phyloP scores from a whole-genome alignment of 2,113 vertebrate genomes.

The Opisthocomus hoazin region DNA sequence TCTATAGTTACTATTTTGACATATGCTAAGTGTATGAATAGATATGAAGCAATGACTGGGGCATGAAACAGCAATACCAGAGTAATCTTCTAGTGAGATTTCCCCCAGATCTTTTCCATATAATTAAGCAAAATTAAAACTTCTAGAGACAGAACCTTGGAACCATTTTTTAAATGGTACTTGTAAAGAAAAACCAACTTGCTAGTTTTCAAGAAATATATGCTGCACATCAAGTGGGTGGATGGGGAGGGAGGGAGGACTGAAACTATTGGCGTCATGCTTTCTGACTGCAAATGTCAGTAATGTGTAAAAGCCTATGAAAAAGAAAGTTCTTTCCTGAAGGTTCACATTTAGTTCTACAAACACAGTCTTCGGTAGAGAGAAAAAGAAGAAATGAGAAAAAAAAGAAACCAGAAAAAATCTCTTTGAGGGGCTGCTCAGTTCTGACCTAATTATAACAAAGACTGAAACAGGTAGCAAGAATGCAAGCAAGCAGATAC shows the following conservation, averaged over 20 bases:
- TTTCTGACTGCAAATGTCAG: slow-evolving; percentile 13
- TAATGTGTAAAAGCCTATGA: neutral
- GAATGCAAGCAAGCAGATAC: neutral
- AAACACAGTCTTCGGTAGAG: neutral
- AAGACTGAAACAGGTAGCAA: neutral
- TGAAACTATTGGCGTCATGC: neutral
- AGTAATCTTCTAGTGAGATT: neutral
- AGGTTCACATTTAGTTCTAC: neutral
- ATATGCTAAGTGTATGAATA: neutral
- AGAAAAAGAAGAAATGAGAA: neutral
- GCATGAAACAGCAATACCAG: neutral
- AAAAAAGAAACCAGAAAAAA: neutral
- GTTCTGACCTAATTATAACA: neutral
- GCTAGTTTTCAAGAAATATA: neutral
- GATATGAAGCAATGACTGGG: neutral
- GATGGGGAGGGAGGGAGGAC: neutral
- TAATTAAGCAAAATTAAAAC: neutral
- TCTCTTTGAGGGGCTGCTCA: neutral
- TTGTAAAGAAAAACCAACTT: neutral
- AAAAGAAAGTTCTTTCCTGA: neutral
- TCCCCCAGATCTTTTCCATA: neutral
- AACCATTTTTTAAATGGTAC: neutral
- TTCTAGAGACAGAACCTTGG: neutral
- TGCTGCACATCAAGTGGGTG: neutral
- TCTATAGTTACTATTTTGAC: neutral